Evolutionary conservation across 2,113 vertebrate species (phyloP).

Genomic region (Psittacara wagleri): DNA sequence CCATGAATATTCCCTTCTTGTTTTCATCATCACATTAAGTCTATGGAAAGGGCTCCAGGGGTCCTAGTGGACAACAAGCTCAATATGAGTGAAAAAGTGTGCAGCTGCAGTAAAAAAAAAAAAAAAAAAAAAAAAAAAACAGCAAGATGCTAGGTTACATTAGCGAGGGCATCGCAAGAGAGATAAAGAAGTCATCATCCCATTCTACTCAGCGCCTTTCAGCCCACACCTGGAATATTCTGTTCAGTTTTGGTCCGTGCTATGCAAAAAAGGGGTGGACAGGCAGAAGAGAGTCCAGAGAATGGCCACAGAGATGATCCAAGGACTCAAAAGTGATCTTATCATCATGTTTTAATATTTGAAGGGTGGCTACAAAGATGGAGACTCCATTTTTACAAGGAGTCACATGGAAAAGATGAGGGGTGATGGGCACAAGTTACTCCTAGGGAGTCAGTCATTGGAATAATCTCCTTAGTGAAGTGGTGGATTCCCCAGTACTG

Average conservation of each 20-base stretch:
- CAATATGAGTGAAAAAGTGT: neutral
- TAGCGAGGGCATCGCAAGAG: neutral
- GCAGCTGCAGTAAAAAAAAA: neutral
- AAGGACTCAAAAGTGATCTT: neutral
- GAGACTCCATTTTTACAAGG: neutral
- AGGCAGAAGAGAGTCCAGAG: neutral
- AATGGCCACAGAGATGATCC: neutral
- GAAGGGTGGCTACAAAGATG: neutral
- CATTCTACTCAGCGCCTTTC: neutral
- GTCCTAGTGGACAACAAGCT: neutral
- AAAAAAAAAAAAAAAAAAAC: neutral
- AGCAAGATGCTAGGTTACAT: neutral
- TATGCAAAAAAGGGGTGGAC: neutral
- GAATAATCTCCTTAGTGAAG: neutral
- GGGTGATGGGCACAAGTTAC: neutral
- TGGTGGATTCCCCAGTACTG: neutral
- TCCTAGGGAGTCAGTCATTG: neutral
- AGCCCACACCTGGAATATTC: neutral
- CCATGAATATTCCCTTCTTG: neutral
- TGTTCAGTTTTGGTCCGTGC: neutral
- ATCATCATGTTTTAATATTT: neutral
- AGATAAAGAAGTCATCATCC: neutral
- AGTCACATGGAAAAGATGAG: neutral
- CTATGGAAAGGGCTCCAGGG: neutral
- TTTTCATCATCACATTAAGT: neutral